Percentiles rank a stretch among this genome's conserved stretches.
These are phyloP conservation scores for Pandion haliaetus DNA, from an alignment of 2,113 vertebrate genomes.

Conservation along the genomic window DNA sequence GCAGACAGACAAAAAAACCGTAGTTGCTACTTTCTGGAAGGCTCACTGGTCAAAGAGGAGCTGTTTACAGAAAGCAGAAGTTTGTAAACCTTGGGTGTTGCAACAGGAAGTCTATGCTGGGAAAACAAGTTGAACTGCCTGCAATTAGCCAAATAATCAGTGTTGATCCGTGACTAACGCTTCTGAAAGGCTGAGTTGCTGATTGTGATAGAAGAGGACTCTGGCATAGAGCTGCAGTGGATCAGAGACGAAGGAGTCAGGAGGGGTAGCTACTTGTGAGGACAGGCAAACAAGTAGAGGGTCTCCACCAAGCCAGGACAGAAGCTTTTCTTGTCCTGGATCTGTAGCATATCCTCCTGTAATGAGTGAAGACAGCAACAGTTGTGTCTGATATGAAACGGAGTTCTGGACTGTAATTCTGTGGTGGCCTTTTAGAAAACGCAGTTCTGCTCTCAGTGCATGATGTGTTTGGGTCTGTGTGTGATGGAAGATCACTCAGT, in stretches of 20 bases:
- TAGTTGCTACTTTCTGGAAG: not conserved
- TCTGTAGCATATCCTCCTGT: not conserved
- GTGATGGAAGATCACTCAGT: not conserved
- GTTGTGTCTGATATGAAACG: not conserved
- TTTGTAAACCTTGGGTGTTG: slow-evolving; percentile 40
- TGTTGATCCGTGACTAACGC: not conserved
- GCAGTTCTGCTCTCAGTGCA: not conserved
- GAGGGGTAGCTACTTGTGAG: not conserved
- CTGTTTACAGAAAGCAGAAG: slow-evolving; percentile 26
- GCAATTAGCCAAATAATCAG: not conserved
- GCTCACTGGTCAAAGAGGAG: not conserved
- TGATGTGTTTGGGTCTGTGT: not conserved
- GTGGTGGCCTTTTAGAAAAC: not conserved
- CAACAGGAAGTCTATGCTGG: slow-evolving; percentile 51
- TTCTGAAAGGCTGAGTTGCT: not conserved
- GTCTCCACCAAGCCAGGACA: not conserved
- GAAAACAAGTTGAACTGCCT: slow-evolving; percentile 7
- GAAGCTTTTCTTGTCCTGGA: not conserved
- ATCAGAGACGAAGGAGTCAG: not conserved
- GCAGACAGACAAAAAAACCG: not conserved
- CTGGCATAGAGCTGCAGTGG: not conserved
- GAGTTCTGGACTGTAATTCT: not conserved
- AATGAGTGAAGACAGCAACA: not conserved
- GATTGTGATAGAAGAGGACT: not conserved
- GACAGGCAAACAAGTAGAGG: not conserved